Evolutionary conservation across 1,140 invertebrate genomes (phyloP), one percentile per base, ranked within the genome.

Genomic region (Trissolcus basalis): DNA sequence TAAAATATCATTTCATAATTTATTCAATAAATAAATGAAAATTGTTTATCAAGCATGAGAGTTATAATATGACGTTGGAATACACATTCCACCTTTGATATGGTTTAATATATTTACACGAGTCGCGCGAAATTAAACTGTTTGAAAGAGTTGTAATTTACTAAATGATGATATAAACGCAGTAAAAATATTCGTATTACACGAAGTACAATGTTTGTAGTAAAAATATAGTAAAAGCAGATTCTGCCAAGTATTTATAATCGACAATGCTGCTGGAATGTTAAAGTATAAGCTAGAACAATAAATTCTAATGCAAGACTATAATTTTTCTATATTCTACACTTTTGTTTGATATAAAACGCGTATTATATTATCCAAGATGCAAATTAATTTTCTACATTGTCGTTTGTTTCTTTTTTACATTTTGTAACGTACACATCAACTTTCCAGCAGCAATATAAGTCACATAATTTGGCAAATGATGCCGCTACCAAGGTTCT

Each of bases 401-500:
- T 33, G 19, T 6, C 19, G 19, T 27, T 27, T n/a, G n/a, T n/a
- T 6, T 27, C 6, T 27, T 27, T 27, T 27, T 27, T 6, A 6
- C n/a, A 53, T 53, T 65, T 64, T 55, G 6, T 27, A 55, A 58
- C 33, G 58, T 67, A 50, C 54, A 58, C 50, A 41, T 61, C 51
- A 70, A 71, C 45, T 33, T 63, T 63, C 56, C 59, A 71, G 68
- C 68, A 63, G 68, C 51, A 63, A 56, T 47, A 41, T 78, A 80
- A 81, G 82, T 83, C 74, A 78, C 78, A 64, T 79, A 77, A 82
- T 80, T 79, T 82, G 80, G 82, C 80, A 86, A 86, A 82, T 80
- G 82, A 83, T 82, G 82, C 74, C 83, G 83, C 84, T 81, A 83
- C 85, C 81, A 81, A 85, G 85, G 85, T 86, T 86, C 78, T 86